Percentiles rank a stretch among this genome's conserved stretches.
phyloP scores from a whole-genome alignment of 2,113 vertebrate genomes.

The Cebus imitator region DNA sequence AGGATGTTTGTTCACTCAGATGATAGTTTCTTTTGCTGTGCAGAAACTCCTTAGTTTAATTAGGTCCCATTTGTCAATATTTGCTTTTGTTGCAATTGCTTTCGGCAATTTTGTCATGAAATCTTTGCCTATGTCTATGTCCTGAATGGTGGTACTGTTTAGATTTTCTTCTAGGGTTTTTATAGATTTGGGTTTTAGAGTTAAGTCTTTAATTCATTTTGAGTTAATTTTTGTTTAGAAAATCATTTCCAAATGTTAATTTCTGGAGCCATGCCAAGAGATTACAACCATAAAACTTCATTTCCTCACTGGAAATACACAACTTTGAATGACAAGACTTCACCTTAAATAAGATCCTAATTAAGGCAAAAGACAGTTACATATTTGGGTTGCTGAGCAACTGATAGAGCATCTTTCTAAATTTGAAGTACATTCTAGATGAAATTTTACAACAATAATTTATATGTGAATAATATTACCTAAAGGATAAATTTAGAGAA shows the following conservation, averaged over 20 bases:
- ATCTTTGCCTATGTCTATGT: no score
- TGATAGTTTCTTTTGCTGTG: no score
- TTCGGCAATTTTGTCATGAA: no score
- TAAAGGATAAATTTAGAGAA: constrained; percentile 31
- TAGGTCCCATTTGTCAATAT: no score
- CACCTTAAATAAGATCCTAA: neutral
- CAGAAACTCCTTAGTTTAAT: no score
- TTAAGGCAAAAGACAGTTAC: constrained; percentile 41
- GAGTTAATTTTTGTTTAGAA: neutral
- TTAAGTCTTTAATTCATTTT: no score
- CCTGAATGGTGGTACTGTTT: no score
- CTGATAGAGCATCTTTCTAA: constrained; percentile 15
- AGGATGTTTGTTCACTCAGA: no score
- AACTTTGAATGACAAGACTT: neutral
- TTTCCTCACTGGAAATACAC: neutral
- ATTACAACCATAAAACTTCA: neutral
- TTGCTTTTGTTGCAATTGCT: no score
- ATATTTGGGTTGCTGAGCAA: constrained; percentile 51
- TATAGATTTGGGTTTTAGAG: no score
- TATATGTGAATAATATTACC: constrained; percentile 31
- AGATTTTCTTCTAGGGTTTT: no score
- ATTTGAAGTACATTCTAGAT: neutral
- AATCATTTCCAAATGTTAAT: constrained; percentile 8
- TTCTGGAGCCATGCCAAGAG: neutral
- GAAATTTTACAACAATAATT: constrained; percentile 39